Conservation (phyloP, 2,113 vertebrate species). For the Chrysemys picta region DNA sequence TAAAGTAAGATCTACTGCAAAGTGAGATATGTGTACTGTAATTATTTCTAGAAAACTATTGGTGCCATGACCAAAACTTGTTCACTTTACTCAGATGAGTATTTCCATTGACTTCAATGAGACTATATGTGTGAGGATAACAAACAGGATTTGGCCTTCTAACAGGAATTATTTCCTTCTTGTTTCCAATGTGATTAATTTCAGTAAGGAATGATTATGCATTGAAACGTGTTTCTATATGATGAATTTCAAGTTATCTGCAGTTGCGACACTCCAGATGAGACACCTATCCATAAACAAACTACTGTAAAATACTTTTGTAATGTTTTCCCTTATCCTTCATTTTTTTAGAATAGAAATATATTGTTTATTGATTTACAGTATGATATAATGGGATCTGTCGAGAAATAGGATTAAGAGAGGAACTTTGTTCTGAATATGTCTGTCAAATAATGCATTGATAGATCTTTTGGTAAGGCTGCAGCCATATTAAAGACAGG, state of each 20-base stretch:
- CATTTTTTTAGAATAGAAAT: not conserved
- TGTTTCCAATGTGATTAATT: not conserved
- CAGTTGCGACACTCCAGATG: accelerated
- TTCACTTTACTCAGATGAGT: not conserved
- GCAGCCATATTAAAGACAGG: not conserved
- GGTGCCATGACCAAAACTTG: not conserved
- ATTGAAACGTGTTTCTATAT: not conserved
- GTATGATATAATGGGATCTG: not conserved
- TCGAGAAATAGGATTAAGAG: not conserved
- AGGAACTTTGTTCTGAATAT: not conserved
- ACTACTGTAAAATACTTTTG: not conserved
- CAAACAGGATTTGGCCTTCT: not conserved
- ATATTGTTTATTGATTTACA: not conserved
- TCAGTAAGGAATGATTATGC: not conserved
- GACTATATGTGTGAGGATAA: not conserved
- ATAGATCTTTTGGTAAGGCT: not conserved
- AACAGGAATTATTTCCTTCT: not conserved
- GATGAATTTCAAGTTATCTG: not conserved
- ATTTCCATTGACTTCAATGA: not conserved
- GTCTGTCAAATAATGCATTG: not conserved
- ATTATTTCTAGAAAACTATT: not conserved
- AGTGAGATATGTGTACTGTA: not conserved
- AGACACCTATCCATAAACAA: not conserved
- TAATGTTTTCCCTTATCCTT: not conserved
- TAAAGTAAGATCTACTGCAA: not conserved